Evolutionary conservation across 2,797 vertebrate species (phyloP).

Genomic region (Fistularia tabacaria): DNA sequence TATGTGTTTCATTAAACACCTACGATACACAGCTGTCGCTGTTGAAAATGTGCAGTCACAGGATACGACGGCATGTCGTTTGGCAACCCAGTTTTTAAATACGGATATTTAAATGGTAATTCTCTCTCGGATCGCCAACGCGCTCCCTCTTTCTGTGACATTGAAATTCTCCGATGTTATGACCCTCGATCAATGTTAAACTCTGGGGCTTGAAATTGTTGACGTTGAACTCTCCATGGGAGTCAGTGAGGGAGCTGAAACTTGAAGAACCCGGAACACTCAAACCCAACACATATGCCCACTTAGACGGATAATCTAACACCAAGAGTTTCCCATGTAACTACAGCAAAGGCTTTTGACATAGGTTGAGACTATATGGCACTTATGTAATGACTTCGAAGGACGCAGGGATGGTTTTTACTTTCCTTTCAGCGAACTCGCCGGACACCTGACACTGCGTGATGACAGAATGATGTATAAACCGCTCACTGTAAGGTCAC

Average conservation of each 20-base stretch:
- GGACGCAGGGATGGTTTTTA: conserved; percentile 41
- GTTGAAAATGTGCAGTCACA: too few relatives aligned
- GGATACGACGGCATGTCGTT: too few relatives aligned
- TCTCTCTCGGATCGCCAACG: too few relatives aligned
- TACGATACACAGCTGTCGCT: too few relatives aligned
- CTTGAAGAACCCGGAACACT: conserved; percentile 1
- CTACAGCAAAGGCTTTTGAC: conserved; percentile 17
- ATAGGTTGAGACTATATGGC: conserved; percentile 4
- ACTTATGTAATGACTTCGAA: conserved; percentile 36
- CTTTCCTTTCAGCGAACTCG: conserved; percentile 51
- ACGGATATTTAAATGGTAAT: too few relatives aligned
- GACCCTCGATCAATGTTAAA: not conserved
- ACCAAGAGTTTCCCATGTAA: conserved; percentile 11
- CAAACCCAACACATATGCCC: conserved; percentile 3
- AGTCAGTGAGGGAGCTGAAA: conserved; percentile 10
- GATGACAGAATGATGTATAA: conserved; percentile 28
- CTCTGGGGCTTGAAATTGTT: not conserved
- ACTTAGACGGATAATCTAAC: conserved; percentile 11
- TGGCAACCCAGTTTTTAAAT: too few relatives aligned
- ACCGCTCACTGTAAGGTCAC: conserved; percentile 18
- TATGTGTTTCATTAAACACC: too few relatives aligned
- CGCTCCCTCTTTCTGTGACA: too few relatives aligned
- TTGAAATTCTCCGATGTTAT: not conserved
- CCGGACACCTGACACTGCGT: conserved; percentile 43
- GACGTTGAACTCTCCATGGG: conserved; percentile 1